Percentiles rank a stretch among this genome's conserved stretches.
These are phyloP conservation scores for Cancer borealis DNA, from an alignment of 2,888 invertebrate species.

Conservation along the genomic window DNA sequence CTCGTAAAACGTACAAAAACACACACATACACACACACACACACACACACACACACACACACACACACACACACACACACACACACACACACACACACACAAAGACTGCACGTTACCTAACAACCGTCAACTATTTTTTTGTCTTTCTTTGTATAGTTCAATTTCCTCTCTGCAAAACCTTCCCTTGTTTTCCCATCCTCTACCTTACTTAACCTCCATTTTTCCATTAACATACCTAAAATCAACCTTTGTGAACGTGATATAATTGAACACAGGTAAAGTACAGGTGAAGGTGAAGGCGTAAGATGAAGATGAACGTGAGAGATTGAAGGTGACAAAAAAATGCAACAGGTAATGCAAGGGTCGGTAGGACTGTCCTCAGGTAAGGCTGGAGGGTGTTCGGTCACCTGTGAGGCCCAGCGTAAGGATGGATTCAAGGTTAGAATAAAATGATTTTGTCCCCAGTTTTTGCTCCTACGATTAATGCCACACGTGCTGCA, in stretches of 20 bases:
- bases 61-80: background rate
- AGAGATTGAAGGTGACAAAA: background rate
- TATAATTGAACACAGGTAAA: background rate
- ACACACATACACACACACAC: background rate
- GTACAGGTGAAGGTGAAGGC: background rate
- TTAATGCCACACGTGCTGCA: background rate
- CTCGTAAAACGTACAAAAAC: background rate
- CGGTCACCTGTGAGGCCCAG: background rate
- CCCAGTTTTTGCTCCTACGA: background rate
- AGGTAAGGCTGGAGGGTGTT: background rate
- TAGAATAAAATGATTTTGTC: background rate
- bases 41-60: background rate
- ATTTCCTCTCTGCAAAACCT: background rate
- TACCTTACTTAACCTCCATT: background rate
- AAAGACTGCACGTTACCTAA: conserved; percentile 7
- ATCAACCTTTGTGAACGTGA: background rate
- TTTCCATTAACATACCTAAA: background rate
- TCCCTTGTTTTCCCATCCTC: background rate
- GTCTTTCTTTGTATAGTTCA: background rate
- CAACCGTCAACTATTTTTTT: background rate
- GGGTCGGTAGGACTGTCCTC: background rate
- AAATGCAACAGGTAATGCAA: background rate
- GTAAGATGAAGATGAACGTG: background rate
- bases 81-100: conserved; percentile 31
- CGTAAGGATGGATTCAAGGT: background rate